phyloP scores from a whole-genome alignment of 2,888 invertebrate genomes.

The Cryptophagus acutangulus region DNA sequence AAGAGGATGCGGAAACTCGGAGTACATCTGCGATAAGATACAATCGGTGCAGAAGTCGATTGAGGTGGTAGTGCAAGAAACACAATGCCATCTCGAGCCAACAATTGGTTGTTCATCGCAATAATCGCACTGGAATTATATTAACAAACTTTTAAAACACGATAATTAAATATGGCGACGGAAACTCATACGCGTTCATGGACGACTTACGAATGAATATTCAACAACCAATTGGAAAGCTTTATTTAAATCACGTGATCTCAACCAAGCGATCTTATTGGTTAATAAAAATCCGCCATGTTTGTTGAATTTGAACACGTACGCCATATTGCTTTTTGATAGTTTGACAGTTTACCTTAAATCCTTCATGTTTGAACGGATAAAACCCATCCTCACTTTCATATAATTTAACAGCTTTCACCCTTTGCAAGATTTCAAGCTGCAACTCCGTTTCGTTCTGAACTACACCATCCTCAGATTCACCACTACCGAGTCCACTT shows the following conservation, averaged over 20 bases:
- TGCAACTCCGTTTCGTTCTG: conserved; percentile 23
- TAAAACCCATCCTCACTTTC: conserved; percentile 32
- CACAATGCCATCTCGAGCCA: conserved; percentile 67
- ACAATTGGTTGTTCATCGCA: conserved; percentile 61
- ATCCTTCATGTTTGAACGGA: conserved; percentile 44
- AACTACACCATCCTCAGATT: conserved; percentile 7
- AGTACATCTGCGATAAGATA: conserved; percentile 53
- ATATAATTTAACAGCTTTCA: conserved; percentile 46
- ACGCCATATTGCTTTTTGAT: no score
- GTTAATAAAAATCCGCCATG: no score
- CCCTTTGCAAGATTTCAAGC: conserved; percentile 46
- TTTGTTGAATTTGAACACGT: no score
- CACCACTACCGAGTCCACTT: conserved; percentile 7
- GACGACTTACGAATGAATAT: no score
- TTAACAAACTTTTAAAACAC: no score
- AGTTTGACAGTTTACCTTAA: conserved; percentile 43
- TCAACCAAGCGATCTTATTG: no score
- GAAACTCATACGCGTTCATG: no score
- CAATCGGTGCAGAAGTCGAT: conserved; percentile 65
- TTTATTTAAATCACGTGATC: no score
- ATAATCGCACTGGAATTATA: conserved; percentile 54
- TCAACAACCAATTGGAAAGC: no score
- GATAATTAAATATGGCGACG: no score
- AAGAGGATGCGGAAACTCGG: conserved; percentile 48
- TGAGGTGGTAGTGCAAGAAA: conserved; percentile 53